Evolutionary conservation across 2,113 vertebrate genomes (phyloP).

Genomic region (Nanorana parkeri): DNA sequence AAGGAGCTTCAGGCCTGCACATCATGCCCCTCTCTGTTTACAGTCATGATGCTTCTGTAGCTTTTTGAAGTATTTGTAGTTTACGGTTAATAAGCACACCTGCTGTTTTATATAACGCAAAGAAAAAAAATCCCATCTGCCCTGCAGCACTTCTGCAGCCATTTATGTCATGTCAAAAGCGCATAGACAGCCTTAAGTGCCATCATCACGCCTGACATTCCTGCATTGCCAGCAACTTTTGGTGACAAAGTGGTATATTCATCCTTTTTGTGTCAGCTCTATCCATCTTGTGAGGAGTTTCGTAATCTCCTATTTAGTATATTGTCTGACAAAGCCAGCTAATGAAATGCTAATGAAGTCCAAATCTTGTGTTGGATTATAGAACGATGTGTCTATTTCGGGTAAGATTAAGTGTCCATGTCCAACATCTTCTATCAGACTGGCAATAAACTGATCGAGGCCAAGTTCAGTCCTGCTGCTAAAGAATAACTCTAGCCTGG

Average conservation of each 20-base stretch:
- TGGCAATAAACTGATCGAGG: not conserved
- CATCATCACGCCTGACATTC: constrained; percentile 28
- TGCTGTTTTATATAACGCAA: constrained; percentile 20
- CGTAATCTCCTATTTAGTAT: constrained; percentile 10
- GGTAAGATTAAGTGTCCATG: constrained; percentile 21
- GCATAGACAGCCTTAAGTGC: constrained; percentile 23
- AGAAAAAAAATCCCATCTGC: not conserved
- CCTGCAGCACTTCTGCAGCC: not conserved
- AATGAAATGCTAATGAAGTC: constrained; percentile 40
- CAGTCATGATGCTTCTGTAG: not conserved
- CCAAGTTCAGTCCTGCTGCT: no score
- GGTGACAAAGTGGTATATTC: constrained; percentile 32
- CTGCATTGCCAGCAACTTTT: constrained; percentile 25
- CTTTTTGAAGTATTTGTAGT: not conserved
- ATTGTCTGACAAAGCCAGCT: constrained; percentile 14
- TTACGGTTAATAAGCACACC: constrained; percentile 31
- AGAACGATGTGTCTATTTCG: constrained; percentile 19
- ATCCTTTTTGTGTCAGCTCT: constrained; percentile 13
- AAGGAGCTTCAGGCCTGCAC: no score
- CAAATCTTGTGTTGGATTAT: constrained; percentile 21
- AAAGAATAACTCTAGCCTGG: no score
- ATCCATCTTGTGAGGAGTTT: constrained; percentile 41
- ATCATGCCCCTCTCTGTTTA: not conserved
- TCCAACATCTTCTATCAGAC: constrained; percentile 4
- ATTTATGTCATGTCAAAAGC: constrained; percentile 33